A percentile compares a stretch with the other conserved stretches of the same genome.
phyloP scores from a whole-genome alignment of 2,797 vertebrate genomes.

The Coendou prehensilis region DNA sequence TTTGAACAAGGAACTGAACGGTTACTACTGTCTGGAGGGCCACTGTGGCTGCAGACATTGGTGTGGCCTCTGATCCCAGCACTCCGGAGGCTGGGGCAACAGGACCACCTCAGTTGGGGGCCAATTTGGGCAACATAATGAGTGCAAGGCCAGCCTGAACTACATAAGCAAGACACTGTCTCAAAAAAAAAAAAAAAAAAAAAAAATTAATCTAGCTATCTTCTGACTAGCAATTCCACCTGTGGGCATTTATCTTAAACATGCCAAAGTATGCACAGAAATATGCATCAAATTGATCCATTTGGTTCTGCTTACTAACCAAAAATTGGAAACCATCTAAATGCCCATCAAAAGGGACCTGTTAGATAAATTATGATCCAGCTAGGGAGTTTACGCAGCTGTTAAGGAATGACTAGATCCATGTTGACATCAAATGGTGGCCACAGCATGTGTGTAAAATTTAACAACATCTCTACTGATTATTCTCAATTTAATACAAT shows the following conservation, averaged over 20 bases:
- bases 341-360: background rate
- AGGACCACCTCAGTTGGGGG: background rate
- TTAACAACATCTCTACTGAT: background rate
- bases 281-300: background rate
- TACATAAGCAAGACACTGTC: background rate
- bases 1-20: slow-evolving; percentile 49
- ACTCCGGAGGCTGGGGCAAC: background rate
- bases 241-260: background rate
- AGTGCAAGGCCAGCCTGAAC: background rate
- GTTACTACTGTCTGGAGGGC: background rate
- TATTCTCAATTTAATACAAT: background rate
- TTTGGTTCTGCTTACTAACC: background rate
- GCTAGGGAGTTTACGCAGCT: background rate
- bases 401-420: background rate
- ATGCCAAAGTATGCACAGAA: background rate
- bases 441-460: background rate
- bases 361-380: background rate
- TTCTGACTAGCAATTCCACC: background rate
- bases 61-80: background rate
- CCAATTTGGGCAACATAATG: background rate
- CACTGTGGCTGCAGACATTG: background rate
- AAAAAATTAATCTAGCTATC: background rate
- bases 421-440: background rate
- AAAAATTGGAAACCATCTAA: background rate
- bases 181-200: background rate